Evolutionary conservation across 2,797 vertebrate genomes (phyloP).

Genomic region (Steatocranus sp.): DNA sequence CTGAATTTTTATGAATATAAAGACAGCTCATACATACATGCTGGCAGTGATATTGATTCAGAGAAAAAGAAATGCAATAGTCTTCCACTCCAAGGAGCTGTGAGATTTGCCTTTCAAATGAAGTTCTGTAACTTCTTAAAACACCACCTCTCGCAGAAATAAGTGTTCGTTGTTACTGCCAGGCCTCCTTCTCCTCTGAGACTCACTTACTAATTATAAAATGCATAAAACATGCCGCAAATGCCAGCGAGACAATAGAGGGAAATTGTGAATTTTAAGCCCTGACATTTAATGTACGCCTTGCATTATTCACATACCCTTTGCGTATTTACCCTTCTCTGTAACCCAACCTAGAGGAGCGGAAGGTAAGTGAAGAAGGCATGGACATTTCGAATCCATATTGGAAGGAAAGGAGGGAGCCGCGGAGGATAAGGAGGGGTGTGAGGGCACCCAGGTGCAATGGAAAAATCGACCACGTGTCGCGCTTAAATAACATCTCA

Average conservation of each 20-base stretch:
- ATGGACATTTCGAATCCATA: constrained; percentile 18
- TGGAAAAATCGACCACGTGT: constrained; percentile 48
- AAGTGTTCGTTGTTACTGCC: constrained; percentile 21
- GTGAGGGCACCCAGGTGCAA: constrained; percentile 41
- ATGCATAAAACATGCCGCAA: constrained; percentile 75
- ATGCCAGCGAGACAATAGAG: constrained; percentile 72
- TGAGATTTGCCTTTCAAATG: constrained; percentile 68
- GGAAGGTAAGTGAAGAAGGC: constrained; percentile 13
- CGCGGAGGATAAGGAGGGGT: not conserved
- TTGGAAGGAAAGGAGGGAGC: not conserved
- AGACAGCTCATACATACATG: not conserved
- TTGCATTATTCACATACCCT: constrained; percentile 74
- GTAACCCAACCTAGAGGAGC: not conserved
- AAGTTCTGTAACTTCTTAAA: constrained; percentile 41
- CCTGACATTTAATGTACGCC: constrained; percentile 75
- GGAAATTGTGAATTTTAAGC: constrained; percentile 69
- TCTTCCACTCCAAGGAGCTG: not conserved
- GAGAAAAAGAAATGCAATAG: not conserved
- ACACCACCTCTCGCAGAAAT: constrained; percentile 33
- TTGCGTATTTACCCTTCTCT: constrained; percentile 67
- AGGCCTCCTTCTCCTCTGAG: constrained; percentile 31
- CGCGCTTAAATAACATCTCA: constrained; percentile 50
- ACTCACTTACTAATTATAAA: constrained; percentile 71
- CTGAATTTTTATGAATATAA: not conserved
- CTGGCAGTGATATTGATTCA: constrained; percentile 8